Evolutionary conservation across 2,888 invertebrate genomes (phyloP), one percentile per base, ranked within the genome.

Genomic region (Athetis lepigone): DNA sequence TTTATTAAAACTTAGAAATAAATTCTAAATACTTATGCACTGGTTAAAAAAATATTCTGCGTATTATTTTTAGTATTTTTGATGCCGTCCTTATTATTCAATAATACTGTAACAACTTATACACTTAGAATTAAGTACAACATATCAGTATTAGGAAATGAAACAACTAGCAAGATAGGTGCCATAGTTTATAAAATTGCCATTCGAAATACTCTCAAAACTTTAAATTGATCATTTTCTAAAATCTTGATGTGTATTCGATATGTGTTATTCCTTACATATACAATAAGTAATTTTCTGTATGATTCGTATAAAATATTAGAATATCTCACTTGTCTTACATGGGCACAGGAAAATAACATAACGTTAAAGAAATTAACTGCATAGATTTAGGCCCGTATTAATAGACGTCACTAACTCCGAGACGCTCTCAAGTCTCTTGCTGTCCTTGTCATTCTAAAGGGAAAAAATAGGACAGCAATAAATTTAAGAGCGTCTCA

Each of bases 131-230:
- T 79, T 84, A 87, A 88, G 89, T 87, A 87, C 85, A 90, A 90
- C 70, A 83, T 83, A 79, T 82, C 91, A 91, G 92, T 92, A 91
- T 92, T 91, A 90, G 65, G 72, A 82, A 75, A 76, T 72, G 68
- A 80, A 77, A 70, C 79, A 72, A 80, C 70, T 81, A 81, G 71
- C 79, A 79, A 79, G 76, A 81, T 77, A 76, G 80, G 91, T 91
- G 91, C 91, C 91, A 91, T 91, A 91, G 73, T 79, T 67, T 69
- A 55, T 65, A 29, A 65, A 64, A 67, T 51, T 77, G 62, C 60
- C 60, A 72, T 78, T 60, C 4, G 16, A 47, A 62, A 59, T 51
- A 60, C 61, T 49, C 36, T 58, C 39, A 52, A 21, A 54, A 63
- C 46, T 23, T 4, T 45, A 23, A 52, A 29, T 43, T 7, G 50